phyloP scores from a whole-genome alignment of 2,113 vertebrate species.

The Entomyzon cyanotis region DNA sequence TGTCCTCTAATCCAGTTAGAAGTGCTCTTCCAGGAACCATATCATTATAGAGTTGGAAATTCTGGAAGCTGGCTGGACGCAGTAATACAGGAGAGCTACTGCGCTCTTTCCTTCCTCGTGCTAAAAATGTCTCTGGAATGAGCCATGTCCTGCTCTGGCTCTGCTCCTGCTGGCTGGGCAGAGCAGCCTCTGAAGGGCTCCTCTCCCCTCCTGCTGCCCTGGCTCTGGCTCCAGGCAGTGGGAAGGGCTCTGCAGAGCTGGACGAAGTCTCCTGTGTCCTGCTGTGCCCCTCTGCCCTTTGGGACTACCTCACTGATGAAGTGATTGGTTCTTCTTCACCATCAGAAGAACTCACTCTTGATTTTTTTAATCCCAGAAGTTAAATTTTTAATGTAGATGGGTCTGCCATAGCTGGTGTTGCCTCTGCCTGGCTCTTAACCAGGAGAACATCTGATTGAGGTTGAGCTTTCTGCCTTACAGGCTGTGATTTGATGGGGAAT shows the following conservation, averaged over 20 bases:
- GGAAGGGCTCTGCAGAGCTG: background rate
- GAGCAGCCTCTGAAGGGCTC: accelerated
- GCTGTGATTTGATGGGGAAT: background rate
- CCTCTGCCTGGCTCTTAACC: background rate
- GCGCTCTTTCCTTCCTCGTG: background rate
- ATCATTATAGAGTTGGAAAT: background rate
- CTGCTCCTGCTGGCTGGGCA: background rate
- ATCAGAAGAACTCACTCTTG: background rate
- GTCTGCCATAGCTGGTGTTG: background rate
- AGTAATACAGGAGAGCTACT: background rate
- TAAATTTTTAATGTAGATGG: accelerated
- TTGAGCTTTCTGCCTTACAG: background rate
- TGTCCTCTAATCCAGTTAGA: background rate
- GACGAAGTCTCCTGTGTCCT: background rate
- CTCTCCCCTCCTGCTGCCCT: background rate
- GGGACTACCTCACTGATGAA: background rate
- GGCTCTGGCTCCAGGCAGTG: background rate
- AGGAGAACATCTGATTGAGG: background rate
- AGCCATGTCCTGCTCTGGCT: background rate
- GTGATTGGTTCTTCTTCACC: background rate
- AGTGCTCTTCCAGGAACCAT: conserved; percentile 13
- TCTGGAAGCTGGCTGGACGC: background rate
- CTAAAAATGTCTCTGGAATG: background rate
- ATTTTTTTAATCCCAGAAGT: background rate
- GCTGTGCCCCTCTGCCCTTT: background rate